Conservation (phyloP, 1,140 invertebrate genomes). For the Eriosoma lanigerum region DNA sequence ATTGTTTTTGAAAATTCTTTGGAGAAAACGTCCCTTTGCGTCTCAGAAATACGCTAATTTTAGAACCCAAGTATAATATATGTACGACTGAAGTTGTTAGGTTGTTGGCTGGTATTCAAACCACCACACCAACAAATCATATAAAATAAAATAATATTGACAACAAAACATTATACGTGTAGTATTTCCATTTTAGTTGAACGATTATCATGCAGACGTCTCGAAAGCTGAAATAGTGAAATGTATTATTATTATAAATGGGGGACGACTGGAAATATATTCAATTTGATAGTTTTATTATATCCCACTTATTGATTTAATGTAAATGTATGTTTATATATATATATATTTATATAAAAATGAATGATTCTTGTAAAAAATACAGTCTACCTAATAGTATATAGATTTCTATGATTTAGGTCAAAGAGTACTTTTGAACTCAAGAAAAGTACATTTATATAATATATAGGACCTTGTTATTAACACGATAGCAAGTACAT, state of each 20-base stretch:
- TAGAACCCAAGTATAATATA: neutral
- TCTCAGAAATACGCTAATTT: neutral
- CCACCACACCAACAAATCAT: too few relatives aligned
- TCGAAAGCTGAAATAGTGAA: neutral
- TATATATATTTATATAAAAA: too few relatives aligned
- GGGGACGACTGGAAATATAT: neutral
- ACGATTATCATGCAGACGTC: conserved; percentile 12
- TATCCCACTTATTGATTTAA: too few relatives aligned
- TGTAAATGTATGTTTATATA: too few relatives aligned
- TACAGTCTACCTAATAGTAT: neutral
- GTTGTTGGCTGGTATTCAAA: conserved; percentile 5
- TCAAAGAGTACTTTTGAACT: neutral
- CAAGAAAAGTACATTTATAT: neutral
- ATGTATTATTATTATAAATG: too few relatives aligned
- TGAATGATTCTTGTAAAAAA: neutral
- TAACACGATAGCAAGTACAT: too few relatives aligned
- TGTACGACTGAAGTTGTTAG: neutral
- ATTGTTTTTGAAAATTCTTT: conserved; percentile 1
- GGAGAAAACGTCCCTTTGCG: neutral
- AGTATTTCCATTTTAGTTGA: too few relatives aligned
- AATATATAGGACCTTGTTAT: too few relatives aligned
- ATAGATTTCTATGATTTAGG: neutral
- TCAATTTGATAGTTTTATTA: too few relatives aligned
- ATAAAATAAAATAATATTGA: too few relatives aligned
- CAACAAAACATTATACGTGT: conserved; percentile 17